These are phyloP conservation scores for Slavum lentiscoides DNA, from an alignment of 2,888 invertebrate genomes.

Conservation along the genomic window DNA sequence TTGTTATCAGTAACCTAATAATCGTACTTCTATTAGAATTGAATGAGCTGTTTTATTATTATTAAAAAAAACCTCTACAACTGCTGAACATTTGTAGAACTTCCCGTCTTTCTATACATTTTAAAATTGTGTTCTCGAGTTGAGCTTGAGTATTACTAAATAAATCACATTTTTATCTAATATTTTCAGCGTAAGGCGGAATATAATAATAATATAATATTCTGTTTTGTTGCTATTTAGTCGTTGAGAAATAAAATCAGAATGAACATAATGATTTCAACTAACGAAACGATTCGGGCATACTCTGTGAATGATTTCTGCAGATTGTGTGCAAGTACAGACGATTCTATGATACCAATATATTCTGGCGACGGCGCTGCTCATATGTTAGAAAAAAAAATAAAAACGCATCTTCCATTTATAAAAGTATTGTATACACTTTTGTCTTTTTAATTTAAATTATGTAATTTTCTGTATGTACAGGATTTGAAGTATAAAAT, in stretches of 20 bases:
- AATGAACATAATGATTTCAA: neutral
- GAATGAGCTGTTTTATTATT: too few relatives aligned
- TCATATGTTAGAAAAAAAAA: constrained; percentile 67
- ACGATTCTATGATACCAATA: constrained; percentile 66
- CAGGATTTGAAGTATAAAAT: neutral
- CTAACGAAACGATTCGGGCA: neutral
- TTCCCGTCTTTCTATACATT: too few relatives aligned
- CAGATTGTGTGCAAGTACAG: constrained; percentile 65
- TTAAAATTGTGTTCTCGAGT: too few relatives aligned
- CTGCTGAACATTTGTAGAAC: too few relatives aligned
- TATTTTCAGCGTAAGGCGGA: too few relatives aligned
- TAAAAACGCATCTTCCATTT: constrained; percentile 60
- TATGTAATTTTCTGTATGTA: neutral
- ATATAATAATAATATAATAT: too few relatives aligned
- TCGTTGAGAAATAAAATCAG: constrained; percentile 1
- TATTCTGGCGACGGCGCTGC: constrained; percentile 67
- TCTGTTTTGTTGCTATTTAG: too few relatives aligned
- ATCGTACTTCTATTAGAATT: too few relatives aligned
- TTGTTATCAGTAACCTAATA: too few relatives aligned
- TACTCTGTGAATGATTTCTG: constrained; percentile 60
- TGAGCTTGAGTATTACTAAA: too few relatives aligned
- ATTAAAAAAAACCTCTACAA: too few relatives aligned
- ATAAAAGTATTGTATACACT: constrained; percentile 29
- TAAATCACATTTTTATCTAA: too few relatives aligned
- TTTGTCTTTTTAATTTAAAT: neutral